These are phyloP conservation scores for Thunnus albacares DNA, from an alignment of 2,797 vertebrate species.

Conservation along the genomic window DNA sequence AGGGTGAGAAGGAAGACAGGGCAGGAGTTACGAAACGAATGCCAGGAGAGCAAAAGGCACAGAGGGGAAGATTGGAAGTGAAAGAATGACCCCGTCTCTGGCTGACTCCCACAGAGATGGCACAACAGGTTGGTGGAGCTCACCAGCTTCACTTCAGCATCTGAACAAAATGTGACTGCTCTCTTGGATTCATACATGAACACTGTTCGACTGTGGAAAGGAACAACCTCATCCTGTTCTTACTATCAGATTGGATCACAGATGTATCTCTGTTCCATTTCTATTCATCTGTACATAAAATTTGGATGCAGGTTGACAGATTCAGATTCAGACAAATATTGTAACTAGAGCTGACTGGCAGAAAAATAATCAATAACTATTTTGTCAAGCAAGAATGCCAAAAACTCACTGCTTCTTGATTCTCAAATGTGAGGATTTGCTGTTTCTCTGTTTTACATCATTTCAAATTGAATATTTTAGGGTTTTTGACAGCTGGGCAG, in stretches of 20 bases:
- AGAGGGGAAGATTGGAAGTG: conserved; percentile 52
- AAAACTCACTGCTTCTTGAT: not conserved
- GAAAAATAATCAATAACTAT: not conserved
- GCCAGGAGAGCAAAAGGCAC: conserved; percentile 50
- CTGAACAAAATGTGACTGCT: conserved; percentile 48
- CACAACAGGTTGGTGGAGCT: conserved; percentile 80
- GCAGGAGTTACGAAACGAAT: conserved; percentile 52
- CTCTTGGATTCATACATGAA: conserved; percentile 47
- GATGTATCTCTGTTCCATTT: conserved; percentile 26
- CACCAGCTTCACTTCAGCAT: conserved; percentile 52
- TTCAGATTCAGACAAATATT: conserved; percentile 6
- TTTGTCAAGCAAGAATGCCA: not conserved
- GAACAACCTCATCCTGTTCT: conserved; percentile 36
- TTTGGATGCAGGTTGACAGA: not conserved
- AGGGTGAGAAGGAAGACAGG: conserved; percentile 42
- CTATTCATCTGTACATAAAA: conserved; percentile 35
- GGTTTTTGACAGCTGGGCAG: not conserved
- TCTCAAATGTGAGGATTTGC: not conserved
- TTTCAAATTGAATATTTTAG: not conserved
- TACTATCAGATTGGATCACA: conserved; percentile 20
- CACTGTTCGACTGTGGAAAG: conserved; percentile 30
- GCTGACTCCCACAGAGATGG: conserved; percentile 67
- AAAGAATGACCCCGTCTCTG: conserved; percentile 58
- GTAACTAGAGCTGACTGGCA: not conserved
- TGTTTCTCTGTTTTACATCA: not conserved